These are phyloP conservation scores for Mythimna albipuncta DNA, from an alignment of 2,888 invertebrate genomes.

Conservation along the genomic window DNA sequence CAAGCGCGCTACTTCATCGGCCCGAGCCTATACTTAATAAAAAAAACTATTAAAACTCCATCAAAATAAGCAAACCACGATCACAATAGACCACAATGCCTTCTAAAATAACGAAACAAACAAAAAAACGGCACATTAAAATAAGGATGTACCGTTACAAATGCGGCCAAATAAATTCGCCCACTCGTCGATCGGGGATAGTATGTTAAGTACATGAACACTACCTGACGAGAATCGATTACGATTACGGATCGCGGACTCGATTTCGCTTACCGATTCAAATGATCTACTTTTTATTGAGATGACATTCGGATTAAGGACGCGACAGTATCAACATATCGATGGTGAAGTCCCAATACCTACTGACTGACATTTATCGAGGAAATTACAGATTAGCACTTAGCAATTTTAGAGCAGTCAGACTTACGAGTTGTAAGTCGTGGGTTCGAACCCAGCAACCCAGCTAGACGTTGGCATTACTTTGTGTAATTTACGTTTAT, in stretches of 20 bases:
- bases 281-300: conserved; percentile 62
- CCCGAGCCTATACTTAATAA: too few relatives aligned
- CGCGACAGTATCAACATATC: neutral
- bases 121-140: conserved; percentile 69
- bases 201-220: conserved; percentile 77
- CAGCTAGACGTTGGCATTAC: too few relatives aligned
- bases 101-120: conserved; percentile 54
- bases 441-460: too few relatives aligned
- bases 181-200: conserved; percentile 75
- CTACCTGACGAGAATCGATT: conserved; percentile 80
- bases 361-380: too few relatives aligned
- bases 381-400: too few relatives aligned
- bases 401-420: too few relatives aligned
- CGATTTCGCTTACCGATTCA: conserved; percentile 73
- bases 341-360: too few relatives aligned
- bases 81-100: conserved; percentile 40
- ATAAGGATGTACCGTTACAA: conserved; percentile 80
- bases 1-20: too few relatives aligned
- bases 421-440: too few relatives aligned
- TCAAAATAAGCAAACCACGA: conserved; percentile 50
- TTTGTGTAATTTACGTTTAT: too few relatives aligned
- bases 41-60: conserved; percentile 8
- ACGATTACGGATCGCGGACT: conserved; percentile 61
- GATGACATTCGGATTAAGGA: conserved; percentile 54
- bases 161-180: conserved; percentile 73